Conservation (phyloP, 2,113 vertebrate genomes). For the Gobius niger region DNA sequence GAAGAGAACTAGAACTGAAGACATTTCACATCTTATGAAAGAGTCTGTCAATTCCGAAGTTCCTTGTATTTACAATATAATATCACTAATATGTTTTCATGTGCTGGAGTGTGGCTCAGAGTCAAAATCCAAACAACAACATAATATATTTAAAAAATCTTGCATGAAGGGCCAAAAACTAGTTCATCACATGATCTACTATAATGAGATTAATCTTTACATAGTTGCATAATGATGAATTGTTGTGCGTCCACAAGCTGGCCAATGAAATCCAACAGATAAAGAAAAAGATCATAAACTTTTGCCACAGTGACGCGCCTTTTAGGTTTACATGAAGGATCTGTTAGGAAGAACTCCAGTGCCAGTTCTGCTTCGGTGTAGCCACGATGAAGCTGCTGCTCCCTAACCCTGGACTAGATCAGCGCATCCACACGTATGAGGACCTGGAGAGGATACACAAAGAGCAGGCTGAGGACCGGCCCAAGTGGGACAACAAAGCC, state of each 20-base stretch:
- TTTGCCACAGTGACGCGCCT: background rate
- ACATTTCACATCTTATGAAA: no score
- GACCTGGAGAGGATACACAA: constrained; percentile 81
- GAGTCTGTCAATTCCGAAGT: no score
- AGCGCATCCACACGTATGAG: constrained; percentile 77
- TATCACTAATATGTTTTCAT: no score
- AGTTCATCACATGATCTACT: no score
- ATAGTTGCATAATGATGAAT: no score
- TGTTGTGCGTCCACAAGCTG: background rate
- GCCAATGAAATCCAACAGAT: constrained; percentile 9
- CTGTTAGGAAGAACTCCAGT: constrained; percentile 14
- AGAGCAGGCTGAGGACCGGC: constrained; percentile 79
- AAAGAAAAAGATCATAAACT: constrained; percentile 45
- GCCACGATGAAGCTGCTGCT: constrained; percentile 78
- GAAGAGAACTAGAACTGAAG: no score
- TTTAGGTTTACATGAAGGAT: background rate
- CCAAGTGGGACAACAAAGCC: constrained; percentile 92
- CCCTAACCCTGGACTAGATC: constrained; percentile 84
- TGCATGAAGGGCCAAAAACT: no score
- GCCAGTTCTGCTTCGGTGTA: constrained; percentile 9
- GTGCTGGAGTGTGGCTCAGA: no score
- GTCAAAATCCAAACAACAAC: no score
- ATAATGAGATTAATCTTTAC: no score
- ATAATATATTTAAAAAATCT: no score
- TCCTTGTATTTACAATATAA: no score